Evolutionary conservation across 2,797 vertebrate genomes (phyloP), one percentile per base, ranked within the genome.

Genomic region (Stomatorhinus walkeri): DNA sequence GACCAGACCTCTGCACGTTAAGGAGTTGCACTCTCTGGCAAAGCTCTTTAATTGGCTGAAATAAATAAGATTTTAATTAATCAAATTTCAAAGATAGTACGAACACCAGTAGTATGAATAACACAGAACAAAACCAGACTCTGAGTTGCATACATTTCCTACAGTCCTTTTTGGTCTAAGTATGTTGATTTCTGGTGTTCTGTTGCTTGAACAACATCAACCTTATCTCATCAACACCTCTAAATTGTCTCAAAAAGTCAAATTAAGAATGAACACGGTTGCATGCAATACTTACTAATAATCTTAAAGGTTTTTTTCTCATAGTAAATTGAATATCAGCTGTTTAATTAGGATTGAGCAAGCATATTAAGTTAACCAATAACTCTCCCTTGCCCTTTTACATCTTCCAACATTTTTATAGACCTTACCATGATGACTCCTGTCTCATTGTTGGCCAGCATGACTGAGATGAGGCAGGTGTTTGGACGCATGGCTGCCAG

Each of bases 371-470:
- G 28, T 76, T 84, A 84, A 28, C 61, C 10, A 68, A 22, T 84
- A 8, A n/a, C 8, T 36, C 49, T 10, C 48, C 48, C 84, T 85
- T 85, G 9, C 48, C 84, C 24, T 64, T 28, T 28, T 28, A 28
- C 24, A 32, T 68, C 24, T 68, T 32, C 1, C 1, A 10, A 4
- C 24, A 28, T 28, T 68, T 68, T 68, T 32, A 79, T 79, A 40
- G 72, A 24, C 87, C 95, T 96, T 92, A 99, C 98, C 98, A 99
- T 99, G 91, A 99, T 84, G 61, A 98, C 92, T 0, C 98, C 98
- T 0, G 98, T 99, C 95, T 99, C 98, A 0, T 99, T 99, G 92
- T 99, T 99, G 89, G 98, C 98, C 93, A 99, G 88, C 98, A 99
- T 99, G 91, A 99, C 12, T 14, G 97, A 98, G 91, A 99, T 93